Evolutionary conservation across 2,797 vertebrate species (phyloP).

Genomic region (Parambassis ranga): DNA sequence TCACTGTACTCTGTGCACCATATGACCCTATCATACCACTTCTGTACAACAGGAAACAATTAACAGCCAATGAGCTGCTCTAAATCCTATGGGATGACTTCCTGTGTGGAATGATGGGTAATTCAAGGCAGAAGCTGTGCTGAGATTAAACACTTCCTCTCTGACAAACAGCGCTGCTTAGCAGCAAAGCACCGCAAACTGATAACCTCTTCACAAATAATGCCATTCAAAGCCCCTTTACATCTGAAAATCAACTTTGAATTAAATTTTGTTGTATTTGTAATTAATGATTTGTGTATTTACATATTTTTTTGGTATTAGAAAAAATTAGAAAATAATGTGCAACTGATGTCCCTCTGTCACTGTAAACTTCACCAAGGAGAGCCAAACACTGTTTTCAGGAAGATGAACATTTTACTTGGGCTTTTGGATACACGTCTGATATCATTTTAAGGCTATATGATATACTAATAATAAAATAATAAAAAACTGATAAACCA

Average conservation of each 20-base stretch:
- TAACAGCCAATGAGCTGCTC: slow-evolving; percentile 76
- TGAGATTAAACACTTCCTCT: slow-evolving; percentile 75
- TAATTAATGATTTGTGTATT: neutral
- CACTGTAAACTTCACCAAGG: no score
- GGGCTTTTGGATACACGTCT: no score
- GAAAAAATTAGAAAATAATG: no score
- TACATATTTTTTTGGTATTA: neutral
- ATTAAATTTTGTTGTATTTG: neutral
- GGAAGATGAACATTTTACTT: no score
- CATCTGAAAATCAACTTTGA: neutral
- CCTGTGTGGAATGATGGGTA: slow-evolving; percentile 78
- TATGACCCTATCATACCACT: slow-evolving; percentile 66
- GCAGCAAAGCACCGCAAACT: slow-evolving; percentile 20
- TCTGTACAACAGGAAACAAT: slow-evolving; percentile 77
- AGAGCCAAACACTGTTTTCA: no score
- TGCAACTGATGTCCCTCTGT: no score
- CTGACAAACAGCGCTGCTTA: slow-evolving; percentile 47
- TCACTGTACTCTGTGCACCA: slow-evolving; percentile 51
- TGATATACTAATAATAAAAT: no score
- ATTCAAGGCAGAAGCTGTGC: slow-evolving; percentile 73
- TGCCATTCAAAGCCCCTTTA: slow-evolving; percentile 3
- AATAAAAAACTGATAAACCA: neutral
- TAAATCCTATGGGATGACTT: slow-evolving; percentile 75
- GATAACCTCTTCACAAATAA: slow-evolving; percentile 41
- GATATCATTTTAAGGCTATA: no score